Evolutionary conservation across 2,888 invertebrate species (phyloP).

Genomic region (Dicyrtomina minuta): DNA sequence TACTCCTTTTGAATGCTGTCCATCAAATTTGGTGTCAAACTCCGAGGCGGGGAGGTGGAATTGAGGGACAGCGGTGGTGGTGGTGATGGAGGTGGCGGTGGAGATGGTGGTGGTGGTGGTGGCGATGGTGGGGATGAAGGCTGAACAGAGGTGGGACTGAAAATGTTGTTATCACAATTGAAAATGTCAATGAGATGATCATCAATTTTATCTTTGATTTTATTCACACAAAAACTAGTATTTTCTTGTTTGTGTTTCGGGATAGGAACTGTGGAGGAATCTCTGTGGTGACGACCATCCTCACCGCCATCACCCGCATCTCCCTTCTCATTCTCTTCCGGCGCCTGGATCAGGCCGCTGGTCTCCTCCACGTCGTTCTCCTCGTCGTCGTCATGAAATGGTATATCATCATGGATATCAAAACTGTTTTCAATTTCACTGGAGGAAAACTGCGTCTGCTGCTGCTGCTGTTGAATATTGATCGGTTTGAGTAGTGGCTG

Average conservation of each 20-base stretch:
- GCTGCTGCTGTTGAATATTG: constrained; percentile 17
- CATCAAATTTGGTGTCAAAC: too few species aligned
- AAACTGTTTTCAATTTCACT: constrained; percentile 24
- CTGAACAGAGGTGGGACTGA: too few species aligned
- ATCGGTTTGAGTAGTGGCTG: not conserved
- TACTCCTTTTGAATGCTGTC: too few species aligned
- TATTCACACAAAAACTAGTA: not conserved
- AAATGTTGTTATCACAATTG: constrained; percentile 1
- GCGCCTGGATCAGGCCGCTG: not conserved
- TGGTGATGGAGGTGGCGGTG: too few species aligned
- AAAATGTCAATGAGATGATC: not conserved
- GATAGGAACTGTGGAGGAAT: not conserved
- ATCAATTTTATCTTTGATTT: not conserved
- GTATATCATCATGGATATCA: constrained; percentile 31
- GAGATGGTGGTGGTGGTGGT: too few species aligned
- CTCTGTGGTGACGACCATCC: not conserved
- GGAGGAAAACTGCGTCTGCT: not conserved
- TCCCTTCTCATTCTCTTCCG: not conserved
- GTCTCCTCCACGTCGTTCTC: constrained; percentile 10
- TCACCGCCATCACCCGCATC: not conserved
- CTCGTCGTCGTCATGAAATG: constrained; percentile 38
- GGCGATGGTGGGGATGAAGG: too few species aligned
- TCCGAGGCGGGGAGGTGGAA: too few species aligned
- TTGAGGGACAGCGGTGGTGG: too few species aligned
- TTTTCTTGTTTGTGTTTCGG: not conserved